Base-by-base conservation (phyloP, 2,797 vertebrate species). In the Syngnathus acus region DNA sequence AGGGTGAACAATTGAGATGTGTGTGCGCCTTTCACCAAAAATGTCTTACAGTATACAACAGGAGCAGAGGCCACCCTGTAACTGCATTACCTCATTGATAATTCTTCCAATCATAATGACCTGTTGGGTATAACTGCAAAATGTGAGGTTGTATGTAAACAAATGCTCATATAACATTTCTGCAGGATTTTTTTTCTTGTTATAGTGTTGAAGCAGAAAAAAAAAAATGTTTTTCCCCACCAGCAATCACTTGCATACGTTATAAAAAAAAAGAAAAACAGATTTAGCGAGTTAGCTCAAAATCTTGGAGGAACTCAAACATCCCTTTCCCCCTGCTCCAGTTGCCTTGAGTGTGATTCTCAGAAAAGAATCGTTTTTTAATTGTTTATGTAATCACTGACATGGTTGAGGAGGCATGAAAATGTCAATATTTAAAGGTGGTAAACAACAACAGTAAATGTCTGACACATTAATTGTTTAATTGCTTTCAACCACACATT, bases 381-480 rank as follows among this genome's bases (percentile, higher is more conserved):
- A 64, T 65, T 55, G 37, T 62, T 78, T 68, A 74, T 74, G 72
- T 68, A 66, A 64, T 81, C 50, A 69, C 40, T 61, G 62, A 68
- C 62, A 78, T 70, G 69, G 66, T 78, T 67, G 72, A 70, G 62
- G 69, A 82, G 69, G 78, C 79, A 69, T 84, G 85, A 88, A 92
- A 88, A 89, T 78, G 84, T 77, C 83, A 84, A 77, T 79, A 82
- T 87, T 90, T 79, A 73, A 68, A 61, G 61, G 63, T 55, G 23
- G 69, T 71, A 81, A 91, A 82, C 71, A 82, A 82, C 72, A 75
- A 74, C 88, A 89, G 90, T 88, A 89, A 84, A 92, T 93, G 94
- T 90, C 91, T 92, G 91, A 92, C 89, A 87, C 85, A 93, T 91
- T 93, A 93, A 93, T 93, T 92, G 90, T 90, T 92, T 94, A 93